Base-by-base conservation (phyloP, 2,113 vertebrate species). In the Caranx ignobilis region DNA sequence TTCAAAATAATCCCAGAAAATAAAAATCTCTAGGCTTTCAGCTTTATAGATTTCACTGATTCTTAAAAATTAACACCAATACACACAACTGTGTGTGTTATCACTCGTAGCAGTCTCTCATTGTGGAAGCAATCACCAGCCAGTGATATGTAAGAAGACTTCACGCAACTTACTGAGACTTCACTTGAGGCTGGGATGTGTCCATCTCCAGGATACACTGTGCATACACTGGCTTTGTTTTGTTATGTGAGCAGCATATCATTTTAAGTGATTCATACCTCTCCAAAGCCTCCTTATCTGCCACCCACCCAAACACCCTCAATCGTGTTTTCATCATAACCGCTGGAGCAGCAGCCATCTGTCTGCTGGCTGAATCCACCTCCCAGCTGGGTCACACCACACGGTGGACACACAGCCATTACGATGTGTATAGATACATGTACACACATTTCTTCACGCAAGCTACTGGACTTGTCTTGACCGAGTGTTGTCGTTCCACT, bases 231-330 rank as follows among this genome's bases (percentile, higher is more conserved):
- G 54, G 35, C 37, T 84, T 59, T 65, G 64, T 50, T 66, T 72
- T 64, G 39, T 32, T 55, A 52, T 43, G 43, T 57, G 54, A 31
- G 62, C 52, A 77, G 37, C 57, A 62, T 4, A 77, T 78, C 47
- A 63, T 75, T 86, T 71, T 71, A 77, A 78, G 66, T 71, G 77
- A 81, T 83, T 82, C 77, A 63, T 48, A 35, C 6, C 61, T 79
- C 67, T 84, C 70, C 52, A 81, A 66, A 64, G 56, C 6, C 50
- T 82, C 62, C 71, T 86, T 65, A 78, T 81, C 77, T 81, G 35
- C 31, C 69, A 64, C 70, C 47, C 65, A 72, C 70, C 80, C 60
- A 81, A 83, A 83, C 60, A 77, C 56, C 60, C 77, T 75, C 74
- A 64, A 26, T 48, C 50, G 26, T 75, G 70, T 88, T 78, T 73